Percentiles rank a stretch among this genome's conserved stretches.
Evolutionary conservation across 2,888 invertebrate species (phyloP).

Genomic region (Phragmatobia fuliginosa): DNA sequence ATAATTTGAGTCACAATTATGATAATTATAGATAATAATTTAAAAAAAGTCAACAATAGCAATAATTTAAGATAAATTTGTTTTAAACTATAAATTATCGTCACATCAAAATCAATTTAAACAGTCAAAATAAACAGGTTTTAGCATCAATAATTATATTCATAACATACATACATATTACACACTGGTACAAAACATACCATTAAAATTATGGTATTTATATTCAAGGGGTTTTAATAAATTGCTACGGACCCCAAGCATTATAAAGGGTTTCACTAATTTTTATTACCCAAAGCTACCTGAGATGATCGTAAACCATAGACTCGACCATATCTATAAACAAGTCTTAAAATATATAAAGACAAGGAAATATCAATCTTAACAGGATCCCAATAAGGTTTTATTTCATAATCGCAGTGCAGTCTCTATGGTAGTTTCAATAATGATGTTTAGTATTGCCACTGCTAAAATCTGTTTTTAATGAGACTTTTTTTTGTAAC

Average conservation of each 20-base stretch:
- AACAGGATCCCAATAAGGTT: rapidly evolving
- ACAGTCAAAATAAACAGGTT: too few species aligned
- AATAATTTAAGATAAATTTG: too few species aligned
- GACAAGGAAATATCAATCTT: constrained; percentile 21
- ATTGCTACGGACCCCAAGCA: constrained; percentile 30
- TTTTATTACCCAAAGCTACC: constrained; percentile 55
- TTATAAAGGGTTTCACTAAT: constrained; percentile 46
- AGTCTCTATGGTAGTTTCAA: constrained; percentile 21
- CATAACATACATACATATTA: too few species aligned
- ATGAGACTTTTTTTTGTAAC: constrained; percentile 29
- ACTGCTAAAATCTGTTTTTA: constrained; percentile 41
- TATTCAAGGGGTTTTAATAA: background rate
- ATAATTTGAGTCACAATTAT: too few species aligned
- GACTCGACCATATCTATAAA: constrained; percentile 11
- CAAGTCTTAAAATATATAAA: background rate
- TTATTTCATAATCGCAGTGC: constrained; percentile 10
- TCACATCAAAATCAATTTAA: too few species aligned
- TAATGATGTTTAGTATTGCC: constrained; percentile 48
- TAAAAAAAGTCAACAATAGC: too few species aligned
- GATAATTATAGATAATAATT: too few species aligned
- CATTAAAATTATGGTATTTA: background rate
- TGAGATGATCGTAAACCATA: constrained; percentile 46
- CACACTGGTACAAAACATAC: background rate
- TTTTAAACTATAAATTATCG: too few species aligned
- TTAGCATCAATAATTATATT: too few species aligned